phyloP scores from a whole-genome alignment of 1,140 invertebrate species.

The Panonychus citri region DNA sequence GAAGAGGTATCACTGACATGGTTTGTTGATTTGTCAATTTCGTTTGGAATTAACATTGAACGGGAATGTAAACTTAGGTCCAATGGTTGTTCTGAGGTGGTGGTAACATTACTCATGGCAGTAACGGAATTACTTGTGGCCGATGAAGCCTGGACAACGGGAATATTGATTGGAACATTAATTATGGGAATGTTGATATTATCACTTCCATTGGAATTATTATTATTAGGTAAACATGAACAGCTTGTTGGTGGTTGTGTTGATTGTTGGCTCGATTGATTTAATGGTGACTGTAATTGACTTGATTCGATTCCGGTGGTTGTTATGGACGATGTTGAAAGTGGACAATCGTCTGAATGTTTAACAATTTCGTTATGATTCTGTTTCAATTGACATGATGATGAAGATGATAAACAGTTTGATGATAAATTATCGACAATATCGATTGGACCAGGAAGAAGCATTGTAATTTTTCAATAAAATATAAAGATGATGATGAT shows the following conservation, averaged over 20 bases:
- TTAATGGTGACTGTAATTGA: too few species aligned
- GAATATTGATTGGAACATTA: conserved; percentile 10
- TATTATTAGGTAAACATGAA: too few species aligned
- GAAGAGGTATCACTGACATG: conserved; percentile 11
- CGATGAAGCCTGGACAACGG: conserved; percentile 11
- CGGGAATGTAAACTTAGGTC: conserved; percentile 24
- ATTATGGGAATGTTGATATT: neutral
- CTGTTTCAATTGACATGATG: neutral
- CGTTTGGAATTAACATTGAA: neutral
- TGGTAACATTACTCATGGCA: neutral
- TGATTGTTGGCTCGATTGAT: too few species aligned
- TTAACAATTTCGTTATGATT: neutral
- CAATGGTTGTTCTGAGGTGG: conserved; percentile 16
- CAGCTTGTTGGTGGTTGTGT: too few species aligned
- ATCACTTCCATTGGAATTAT: too few species aligned
- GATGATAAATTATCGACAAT: too few species aligned
- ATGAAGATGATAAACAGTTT: too few species aligned
- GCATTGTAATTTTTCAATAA: neutral
- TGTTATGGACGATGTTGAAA: too few species aligned
- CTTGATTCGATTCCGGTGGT: too few species aligned
- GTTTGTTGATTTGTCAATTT: conserved; percentile 2
- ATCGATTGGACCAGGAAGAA: too few species aligned
- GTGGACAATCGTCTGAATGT: neutral
- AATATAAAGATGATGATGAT: neutral
- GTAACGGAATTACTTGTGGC: conserved; percentile 7